Percentiles rank a stretch among this genome's conserved stretches.
Conservation (phyloP, 2,797 vertebrate species). For the Australoheros facetus region DNA sequence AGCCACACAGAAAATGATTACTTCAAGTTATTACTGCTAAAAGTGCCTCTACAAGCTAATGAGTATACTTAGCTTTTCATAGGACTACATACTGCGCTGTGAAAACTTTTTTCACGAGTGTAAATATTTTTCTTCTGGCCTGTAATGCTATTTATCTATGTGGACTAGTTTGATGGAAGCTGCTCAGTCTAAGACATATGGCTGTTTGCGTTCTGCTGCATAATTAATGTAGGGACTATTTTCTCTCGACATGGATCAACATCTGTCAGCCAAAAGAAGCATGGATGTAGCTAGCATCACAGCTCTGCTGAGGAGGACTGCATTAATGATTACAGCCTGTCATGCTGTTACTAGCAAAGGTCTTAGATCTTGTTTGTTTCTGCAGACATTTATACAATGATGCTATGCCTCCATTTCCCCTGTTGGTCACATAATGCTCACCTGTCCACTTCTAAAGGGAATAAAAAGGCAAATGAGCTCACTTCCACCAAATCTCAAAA, state of each 20-base stretch:
- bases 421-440: background rate
- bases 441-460: background rate
- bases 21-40: background rate
- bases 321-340: background rate
- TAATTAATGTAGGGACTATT: background rate
- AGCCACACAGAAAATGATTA: background rate
- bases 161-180: background rate
- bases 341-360: background rate
- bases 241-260: background rate
- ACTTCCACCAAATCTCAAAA: background rate
- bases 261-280: background rate
- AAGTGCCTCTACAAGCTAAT: background rate
- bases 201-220: background rate
- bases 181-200: background rate
- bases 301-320: background rate
- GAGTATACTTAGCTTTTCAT: background rate
- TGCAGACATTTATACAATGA: background rate
- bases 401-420: background rate
- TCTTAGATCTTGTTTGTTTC: background rate
- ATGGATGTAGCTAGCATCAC: background rate
- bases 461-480: background rate
- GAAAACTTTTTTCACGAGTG: too few species aligned
- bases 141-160: background rate
- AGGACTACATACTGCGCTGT: too few species aligned
- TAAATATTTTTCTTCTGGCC: background rate